Evolutionary conservation across 2,797 vertebrate species (phyloP).

Genomic region (Pseudomugil gertrudae): DNA sequence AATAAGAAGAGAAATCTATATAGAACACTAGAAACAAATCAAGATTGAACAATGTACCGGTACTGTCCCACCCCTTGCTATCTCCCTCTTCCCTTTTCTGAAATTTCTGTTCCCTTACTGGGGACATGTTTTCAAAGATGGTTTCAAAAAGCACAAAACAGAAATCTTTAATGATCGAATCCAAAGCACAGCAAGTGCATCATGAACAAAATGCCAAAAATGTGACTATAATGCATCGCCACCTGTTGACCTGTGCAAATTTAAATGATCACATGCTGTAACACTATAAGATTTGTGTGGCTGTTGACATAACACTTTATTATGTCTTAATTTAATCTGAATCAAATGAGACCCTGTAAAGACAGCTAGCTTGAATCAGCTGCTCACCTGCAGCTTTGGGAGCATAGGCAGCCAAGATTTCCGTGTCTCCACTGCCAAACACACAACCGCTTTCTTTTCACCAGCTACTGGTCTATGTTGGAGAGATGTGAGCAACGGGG

Average conservation of each 20-base stretch:
- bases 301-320: not conserved
- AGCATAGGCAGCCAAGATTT: slow-evolving; percentile 38
- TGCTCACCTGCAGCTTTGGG: slow-evolving; percentile 40
- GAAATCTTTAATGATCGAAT: not conserved
- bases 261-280: not conserved
- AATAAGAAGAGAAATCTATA: not conserved
- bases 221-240: not conserved
- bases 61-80: slow-evolving; percentile 15
- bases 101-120: slow-evolving; percentile 53
- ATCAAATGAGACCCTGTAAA: not conserved
- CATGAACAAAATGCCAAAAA: not conserved
- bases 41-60: slow-evolving; percentile 28
- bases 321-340: not conserved
- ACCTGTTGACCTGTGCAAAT: slow-evolving; percentile 2
- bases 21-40: slow-evolving; percentile 44
- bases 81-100: slow-evolving; percentile 48
- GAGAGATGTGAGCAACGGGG: slow-evolving; percentile 70
- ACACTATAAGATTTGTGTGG: not conserved
- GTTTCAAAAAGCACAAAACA: not conserved
- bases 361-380: slow-evolving; percentile 11
- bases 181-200: not conserved
- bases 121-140: not conserved
- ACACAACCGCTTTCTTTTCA: slow-evolving; percentile 39
- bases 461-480: slow-evolving; percentile 48
- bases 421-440: slow-evolving; percentile 51